Evolutionary conservation across 2,888 invertebrate genomes (phyloP).

Genomic region (Ganaspis brasiliensis): DNA sequence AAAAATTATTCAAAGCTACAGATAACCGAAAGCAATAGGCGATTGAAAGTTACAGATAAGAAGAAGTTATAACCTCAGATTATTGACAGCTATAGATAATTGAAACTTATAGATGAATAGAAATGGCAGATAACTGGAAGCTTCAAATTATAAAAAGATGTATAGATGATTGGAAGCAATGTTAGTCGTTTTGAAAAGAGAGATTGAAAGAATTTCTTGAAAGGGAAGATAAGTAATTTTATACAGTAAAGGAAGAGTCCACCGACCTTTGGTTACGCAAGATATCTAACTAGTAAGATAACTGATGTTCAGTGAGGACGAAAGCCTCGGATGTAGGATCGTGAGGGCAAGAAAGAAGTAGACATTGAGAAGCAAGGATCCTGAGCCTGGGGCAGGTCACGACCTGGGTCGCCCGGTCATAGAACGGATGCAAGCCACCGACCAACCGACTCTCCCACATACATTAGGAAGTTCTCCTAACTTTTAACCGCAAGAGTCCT

Average conservation of each 20-base stretch:
- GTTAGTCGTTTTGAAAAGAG: not conserved
- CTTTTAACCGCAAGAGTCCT: conserved; percentile 67
- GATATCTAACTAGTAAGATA: conserved; percentile 14
- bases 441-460: conserved; percentile 73
- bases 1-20: no score
- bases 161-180: not conserved
- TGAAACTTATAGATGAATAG: no score
- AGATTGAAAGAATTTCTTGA: conserved; percentile 30
- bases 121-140: no score
- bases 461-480: conserved; percentile 75
- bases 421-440: conserved; percentile 71
- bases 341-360: conserved; percentile 54
- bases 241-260: not conserved
- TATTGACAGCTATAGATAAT: no score
- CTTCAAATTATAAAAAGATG: no score
- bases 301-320: conserved; percentile 52
- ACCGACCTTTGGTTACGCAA: conserved; percentile 17
- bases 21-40: no score
- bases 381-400: conserved; percentile 67
- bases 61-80: no score
- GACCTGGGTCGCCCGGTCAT: conserved; percentile 72
- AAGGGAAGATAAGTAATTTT: conserved; percentile 13
- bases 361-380: conserved; percentile 53
- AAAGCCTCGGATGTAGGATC: conserved; percentile 49
- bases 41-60: no score